These are phyloP conservation scores for Zenarchopterus dispar DNA, from an alignment of 2,797 vertebrate genomes.

Conservation along the genomic window DNA sequence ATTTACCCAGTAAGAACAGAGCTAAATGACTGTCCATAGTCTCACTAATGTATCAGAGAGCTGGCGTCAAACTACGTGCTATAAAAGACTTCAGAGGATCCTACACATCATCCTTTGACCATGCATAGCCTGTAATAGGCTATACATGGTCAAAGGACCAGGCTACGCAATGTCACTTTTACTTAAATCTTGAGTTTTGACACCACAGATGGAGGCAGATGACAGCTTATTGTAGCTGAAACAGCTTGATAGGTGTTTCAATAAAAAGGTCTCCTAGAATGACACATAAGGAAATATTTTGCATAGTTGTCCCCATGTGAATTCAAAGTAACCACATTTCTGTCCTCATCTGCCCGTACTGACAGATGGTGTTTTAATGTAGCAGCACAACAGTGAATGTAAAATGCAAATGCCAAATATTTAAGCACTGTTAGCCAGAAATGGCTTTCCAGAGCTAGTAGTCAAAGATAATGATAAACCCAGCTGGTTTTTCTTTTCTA, in stretches of 20 bases:
- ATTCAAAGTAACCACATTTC: constrained; percentile 14
- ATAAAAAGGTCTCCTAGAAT: constrained; percentile 2
- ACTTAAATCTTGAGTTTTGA: constrained; percentile 3
- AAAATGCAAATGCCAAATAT: constrained; percentile 4
- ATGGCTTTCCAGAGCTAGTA: background rate
- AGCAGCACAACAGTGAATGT: constrained; percentile 1
- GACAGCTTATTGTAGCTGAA: background rate
- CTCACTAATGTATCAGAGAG: background rate
- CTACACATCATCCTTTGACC: background rate
- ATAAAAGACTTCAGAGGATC: background rate
- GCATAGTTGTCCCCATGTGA: background rate
- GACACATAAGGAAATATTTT: constrained; percentile 11
- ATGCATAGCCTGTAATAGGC: too few relatives aligned
- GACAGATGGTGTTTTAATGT: constrained; percentile 41
- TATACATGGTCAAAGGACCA: too few relatives aligned
- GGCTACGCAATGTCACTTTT: too few relatives aligned
- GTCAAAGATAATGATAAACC: background rate
- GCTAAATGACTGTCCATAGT: background rate
- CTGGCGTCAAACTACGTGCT: background rate
- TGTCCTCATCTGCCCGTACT: constrained; percentile 12
- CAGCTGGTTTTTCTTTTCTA: background rate
- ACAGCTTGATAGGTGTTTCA: background rate
- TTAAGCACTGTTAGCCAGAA: background rate
- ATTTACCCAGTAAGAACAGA: background rate
- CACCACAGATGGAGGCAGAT: background rate